Conservation (phyloP, 2,113 vertebrate species). For the Tachysurus fulvidraco region DNA sequence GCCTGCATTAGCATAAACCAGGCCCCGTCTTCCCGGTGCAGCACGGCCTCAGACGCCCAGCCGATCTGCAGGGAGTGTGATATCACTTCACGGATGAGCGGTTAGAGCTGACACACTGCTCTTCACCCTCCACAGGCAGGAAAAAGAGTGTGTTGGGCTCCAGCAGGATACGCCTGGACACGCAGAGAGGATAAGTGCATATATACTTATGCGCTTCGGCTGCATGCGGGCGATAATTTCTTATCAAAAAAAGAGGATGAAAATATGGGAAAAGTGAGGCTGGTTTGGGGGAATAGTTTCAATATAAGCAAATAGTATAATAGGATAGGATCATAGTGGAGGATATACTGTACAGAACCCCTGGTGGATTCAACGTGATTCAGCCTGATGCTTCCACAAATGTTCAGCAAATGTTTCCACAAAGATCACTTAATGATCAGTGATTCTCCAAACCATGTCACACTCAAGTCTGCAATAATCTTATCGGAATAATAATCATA, state of each 20-base stretch:
- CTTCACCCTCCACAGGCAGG: background rate
- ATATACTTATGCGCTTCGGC: background rate
- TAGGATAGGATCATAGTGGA: background rate
- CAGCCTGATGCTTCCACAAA: too few species aligned
- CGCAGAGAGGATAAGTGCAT: constrained; percentile 9
- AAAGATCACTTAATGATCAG: background rate
- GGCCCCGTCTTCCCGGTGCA: constrained; percentile 4
- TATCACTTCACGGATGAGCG: background rate
- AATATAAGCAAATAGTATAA: background rate
- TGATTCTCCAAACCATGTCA: background rate
- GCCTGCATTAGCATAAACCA: constrained; percentile 27
- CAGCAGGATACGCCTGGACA: constrained; percentile 8
- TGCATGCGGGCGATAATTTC: background rate
- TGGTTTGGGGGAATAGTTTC: background rate
- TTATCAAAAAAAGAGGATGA: background rate
- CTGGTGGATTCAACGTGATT: background rate
- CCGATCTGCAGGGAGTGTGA: constrained; percentile 19
- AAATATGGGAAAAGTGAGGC: background rate
- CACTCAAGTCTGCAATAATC: background rate
- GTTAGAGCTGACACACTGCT: background rate
- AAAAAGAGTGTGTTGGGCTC: background rate
- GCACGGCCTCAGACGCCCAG: constrained; percentile 4
- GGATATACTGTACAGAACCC: too few species aligned
- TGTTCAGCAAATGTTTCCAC: background rate
- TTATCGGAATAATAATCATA: background rate